Base-by-base conservation (phyloP, 2,888 invertebrate species). In the Petrophora chlorosata region DNA sequence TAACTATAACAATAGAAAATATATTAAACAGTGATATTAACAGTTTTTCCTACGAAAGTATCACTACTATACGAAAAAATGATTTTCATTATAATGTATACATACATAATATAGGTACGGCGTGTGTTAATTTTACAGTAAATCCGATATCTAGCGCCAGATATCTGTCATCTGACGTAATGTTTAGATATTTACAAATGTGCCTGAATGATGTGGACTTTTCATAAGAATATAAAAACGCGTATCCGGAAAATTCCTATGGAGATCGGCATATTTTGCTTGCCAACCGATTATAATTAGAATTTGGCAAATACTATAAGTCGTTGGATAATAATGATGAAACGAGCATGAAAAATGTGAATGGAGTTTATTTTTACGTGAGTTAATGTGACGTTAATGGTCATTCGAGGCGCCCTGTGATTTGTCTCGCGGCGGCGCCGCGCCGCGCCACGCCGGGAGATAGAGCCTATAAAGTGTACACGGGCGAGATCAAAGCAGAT, bases 401-500 rank as follows among this genome's bases (percentile, higher is more conserved):
- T 16, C 7, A 46, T 34, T 29, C 34, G 34, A 25, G 28, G 22
- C 40, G 28, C 13, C 0, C 9, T 17, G 33, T 42, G 22, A 42
- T 45, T 45, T 34, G 36, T 44, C 29, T 41, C 29, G 36, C 19
- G 5, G 22, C 34, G 22, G 14, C 28, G 12, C 23, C 10, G 19
- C 5, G 25, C 14, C 22, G 35, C 33, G 16, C 17, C 3, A 7
- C n/a, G 33, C n/a, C 19, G 12, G 30, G n/a, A 36, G 43, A 34
- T 45, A 19, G 8, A 36, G 41, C 42, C 41, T 44, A 43, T 49
- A 43, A 61, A 56, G 58, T 55, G 56, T 49, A 59, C 52, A 57
- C 62, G 43, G 61, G 38, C 55, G 40, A 69, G 64, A 73, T 70
- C 70, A 73, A 73, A 70, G 67, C 55, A 64, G 56, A 61, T 58